Percentiles rank a stretch among this genome's conserved stretches.
phyloP scores from a whole-genome alignment of 2,113 vertebrate genomes.

The Dasyornis broadbenti region DNA sequence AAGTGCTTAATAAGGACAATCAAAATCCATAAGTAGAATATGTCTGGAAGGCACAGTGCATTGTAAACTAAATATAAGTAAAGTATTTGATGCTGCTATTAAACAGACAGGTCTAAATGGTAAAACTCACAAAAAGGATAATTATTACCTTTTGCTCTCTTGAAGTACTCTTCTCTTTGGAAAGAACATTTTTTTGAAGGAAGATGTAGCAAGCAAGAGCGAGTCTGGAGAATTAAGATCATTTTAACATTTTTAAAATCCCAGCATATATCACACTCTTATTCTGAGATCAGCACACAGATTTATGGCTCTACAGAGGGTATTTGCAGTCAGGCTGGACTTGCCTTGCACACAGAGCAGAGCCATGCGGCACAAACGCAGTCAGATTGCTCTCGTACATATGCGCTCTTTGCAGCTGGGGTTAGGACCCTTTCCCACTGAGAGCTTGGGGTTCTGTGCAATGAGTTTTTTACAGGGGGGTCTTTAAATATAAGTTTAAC shows the following conservation, averaged over 20 bases:
- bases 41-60: not conserved
- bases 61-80: not conserved
- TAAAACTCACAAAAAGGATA: not conserved
- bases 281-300: not conserved
- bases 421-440: not conserved
- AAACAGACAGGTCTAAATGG: not conserved
- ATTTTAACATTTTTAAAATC: not conserved
- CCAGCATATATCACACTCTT: rapidly evolving
- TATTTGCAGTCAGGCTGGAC: not conserved
- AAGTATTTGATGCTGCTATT: not conserved
- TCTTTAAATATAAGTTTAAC: not conserved
- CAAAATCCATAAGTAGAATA: not conserved
- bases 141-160: not conserved
- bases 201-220: not conserved
- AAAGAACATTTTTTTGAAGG: not conserved
- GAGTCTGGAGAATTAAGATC: not conserved
- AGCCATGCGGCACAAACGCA: rapidly evolving
- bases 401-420: not conserved
- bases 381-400: rapidly evolving
- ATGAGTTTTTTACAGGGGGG: not conserved
- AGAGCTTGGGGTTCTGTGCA: not conserved
- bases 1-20: not conserved
- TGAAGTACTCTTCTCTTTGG: not conserved
- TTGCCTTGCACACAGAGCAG: not conserved
- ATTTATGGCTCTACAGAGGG: not conserved